These are phyloP conservation scores for Zophobas atratus DNA, from an alignment of 1,140 invertebrate species.

Conservation along the genomic window DNA sequence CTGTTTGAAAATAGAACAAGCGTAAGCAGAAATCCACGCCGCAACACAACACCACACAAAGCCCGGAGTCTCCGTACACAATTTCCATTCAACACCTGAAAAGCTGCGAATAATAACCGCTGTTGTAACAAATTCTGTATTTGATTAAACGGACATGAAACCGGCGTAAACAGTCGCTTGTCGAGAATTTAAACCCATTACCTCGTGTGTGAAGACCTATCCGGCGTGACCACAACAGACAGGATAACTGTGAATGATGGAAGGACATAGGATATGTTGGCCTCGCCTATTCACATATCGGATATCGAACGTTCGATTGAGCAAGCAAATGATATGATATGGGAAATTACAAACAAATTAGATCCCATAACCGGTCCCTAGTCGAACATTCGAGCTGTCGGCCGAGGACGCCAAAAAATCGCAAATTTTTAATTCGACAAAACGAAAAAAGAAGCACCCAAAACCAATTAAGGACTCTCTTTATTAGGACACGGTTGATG, in stretches of 20 bases:
- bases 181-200: conserved; percentile 41
- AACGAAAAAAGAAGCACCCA: too few species aligned
- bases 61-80: too few species aligned
- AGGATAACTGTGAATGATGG: conserved; percentile 38
- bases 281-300: conserved; percentile 53
- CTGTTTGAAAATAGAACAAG: too few species aligned
- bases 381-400: not conserved
- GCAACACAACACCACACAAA: too few species aligned
- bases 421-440: too few species aligned
- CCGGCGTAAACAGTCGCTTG: conserved; percentile 18
- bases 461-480: not conserved
- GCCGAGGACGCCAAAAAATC: not conserved
- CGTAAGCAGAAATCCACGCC: too few species aligned
- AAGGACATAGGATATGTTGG: conserved; percentile 35
- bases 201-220: conserved; percentile 44
- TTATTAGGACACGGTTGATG: conserved; percentile 22
- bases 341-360: conserved; percentile 66
- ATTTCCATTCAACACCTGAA: too few species aligned
- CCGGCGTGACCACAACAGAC: conserved; percentile 42
- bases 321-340: conserved; percentile 65
- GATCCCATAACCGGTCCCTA: conserved; percentile 61
- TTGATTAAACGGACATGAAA: conserved; percentile 18
- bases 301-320: conserved; percentile 61
- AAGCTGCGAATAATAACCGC: too few species aligned
- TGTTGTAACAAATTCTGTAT: not conserved